phyloP scores from a whole-genome alignment of 2,797 vertebrate genomes.

The Eulemur albifrons region DNA sequence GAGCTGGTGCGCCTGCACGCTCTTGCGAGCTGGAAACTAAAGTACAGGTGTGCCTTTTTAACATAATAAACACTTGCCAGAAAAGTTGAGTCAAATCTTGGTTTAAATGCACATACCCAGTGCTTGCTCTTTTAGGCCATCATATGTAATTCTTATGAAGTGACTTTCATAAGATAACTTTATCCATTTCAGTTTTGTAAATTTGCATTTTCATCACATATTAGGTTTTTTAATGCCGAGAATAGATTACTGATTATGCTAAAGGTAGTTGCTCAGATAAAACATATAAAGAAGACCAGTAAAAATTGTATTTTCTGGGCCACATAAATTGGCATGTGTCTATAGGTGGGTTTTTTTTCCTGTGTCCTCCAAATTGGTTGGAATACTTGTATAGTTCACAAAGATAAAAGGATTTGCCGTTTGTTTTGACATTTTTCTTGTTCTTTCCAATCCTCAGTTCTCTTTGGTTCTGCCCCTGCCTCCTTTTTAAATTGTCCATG shows the following conservation, averaged over 20 bases:
- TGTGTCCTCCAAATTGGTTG: neutral
- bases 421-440: conserved; percentile 27
- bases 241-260: neutral
- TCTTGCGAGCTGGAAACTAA: neutral
- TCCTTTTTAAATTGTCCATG: conserved; percentile 1
- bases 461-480: neutral
- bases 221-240: neutral
- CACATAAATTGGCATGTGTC: neutral
- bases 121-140: neutral
- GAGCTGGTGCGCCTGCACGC: neutral
- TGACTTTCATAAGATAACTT: neutral
- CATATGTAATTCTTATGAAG: neutral
- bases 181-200: neutral
- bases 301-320: conserved; percentile 18
- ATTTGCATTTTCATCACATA: conserved; percentile 25
- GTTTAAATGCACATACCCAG: neutral
- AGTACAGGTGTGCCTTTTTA: neutral
- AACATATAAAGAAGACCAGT: neutral
- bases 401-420: neutral
- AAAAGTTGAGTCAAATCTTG: neutral
- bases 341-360: neutral
- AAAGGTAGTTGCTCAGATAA: conserved; percentile 2
- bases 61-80: neutral
- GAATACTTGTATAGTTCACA: neutral
- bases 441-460: conserved; percentile 9